Percentiles rank a stretch among this genome's conserved stretches.
phyloP scores from a whole-genome alignment of 2,888 invertebrate species.

The Pristionchus arcanus region DNA sequence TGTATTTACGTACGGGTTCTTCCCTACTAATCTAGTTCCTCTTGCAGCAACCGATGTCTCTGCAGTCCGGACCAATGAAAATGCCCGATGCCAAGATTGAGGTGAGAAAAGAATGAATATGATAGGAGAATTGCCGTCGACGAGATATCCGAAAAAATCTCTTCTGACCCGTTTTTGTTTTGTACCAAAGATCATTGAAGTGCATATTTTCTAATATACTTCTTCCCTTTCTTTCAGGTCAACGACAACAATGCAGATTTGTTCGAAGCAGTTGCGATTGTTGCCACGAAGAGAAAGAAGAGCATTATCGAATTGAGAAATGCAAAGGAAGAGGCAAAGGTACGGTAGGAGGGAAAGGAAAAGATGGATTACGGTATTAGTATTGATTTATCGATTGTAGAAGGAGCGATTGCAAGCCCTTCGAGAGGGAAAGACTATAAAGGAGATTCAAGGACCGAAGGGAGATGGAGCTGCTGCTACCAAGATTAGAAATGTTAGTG shows the following conservation, averaged over 20 bases:
- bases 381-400: constrained; percentile 8
- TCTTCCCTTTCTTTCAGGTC: constrained; percentile 46
- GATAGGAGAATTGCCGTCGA: too few relatives aligned
- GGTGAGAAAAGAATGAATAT: not conserved
- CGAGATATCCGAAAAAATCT: not conserved
- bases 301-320: constrained; percentile 52
- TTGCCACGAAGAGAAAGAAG: constrained; percentile 57
- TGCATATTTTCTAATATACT: too few relatives aligned
- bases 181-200: too few relatives aligned
- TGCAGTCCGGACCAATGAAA: constrained; percentile 50
- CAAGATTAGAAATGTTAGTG: constrained; percentile 63
- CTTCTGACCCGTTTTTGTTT: not conserved
- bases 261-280: constrained; percentile 58
- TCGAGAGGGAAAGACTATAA: constrained; percentile 53
- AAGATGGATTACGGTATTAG: not conserved
- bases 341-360: not conserved
- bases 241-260: constrained; percentile 59
- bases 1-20: not conserved
- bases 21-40: not conserved
- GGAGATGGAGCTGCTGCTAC: constrained; percentile 70
- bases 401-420: constrained; percentile 46
- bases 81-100: constrained; percentile 52
- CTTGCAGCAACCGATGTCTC: constrained; percentile 21
- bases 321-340: constrained; percentile 54
- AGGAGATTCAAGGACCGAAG: constrained; percentile 56